Evolutionary conservation across 2,888 invertebrate species (phyloP).

Genomic region (Tuta absoluta): DNA sequence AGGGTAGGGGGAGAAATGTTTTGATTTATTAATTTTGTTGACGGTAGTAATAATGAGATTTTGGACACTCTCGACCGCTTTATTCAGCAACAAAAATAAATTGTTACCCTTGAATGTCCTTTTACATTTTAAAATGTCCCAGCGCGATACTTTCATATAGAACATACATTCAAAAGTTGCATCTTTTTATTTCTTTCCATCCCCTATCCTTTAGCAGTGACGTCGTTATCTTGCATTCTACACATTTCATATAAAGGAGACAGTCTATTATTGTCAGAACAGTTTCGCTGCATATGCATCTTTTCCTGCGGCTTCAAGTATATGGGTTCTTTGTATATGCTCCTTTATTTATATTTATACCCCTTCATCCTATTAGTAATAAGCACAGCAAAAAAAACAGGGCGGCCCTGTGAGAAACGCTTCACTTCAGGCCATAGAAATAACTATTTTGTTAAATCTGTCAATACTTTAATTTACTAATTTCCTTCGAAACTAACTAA

Average conservation of each 20-base stretch:
- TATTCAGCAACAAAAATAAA: not conserved
- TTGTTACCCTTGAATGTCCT: too few species aligned
- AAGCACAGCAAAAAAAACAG: too few species aligned
- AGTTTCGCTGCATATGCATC: not conserved
- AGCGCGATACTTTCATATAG: not conserved
- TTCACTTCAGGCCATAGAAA: too few species aligned
- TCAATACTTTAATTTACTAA: too few species aligned
- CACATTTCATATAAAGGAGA: conserved; percentile 9
- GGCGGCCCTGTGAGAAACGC: too few species aligned
- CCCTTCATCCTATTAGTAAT: not conserved
- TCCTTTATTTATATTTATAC: not conserved
- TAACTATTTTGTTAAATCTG: too few species aligned
- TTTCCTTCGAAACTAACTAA: too few species aligned
- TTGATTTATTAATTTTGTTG: not conserved
- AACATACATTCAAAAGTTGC: not conserved
- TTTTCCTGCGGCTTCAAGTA: not conserved
- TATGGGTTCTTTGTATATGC: not conserved
- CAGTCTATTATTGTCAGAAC: conserved; percentile 4
- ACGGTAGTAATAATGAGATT: not conserved
- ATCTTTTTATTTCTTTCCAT: not conserved
- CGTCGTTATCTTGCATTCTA: not conserved
- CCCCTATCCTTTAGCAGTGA: too few species aligned
- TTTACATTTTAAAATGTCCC: not conserved
- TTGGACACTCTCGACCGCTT: not conserved
- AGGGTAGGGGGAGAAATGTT: not conserved